phyloP scores from a whole-genome alignment of 2,113 vertebrate species.

The Nothocercus nigrocapillus region DNA sequence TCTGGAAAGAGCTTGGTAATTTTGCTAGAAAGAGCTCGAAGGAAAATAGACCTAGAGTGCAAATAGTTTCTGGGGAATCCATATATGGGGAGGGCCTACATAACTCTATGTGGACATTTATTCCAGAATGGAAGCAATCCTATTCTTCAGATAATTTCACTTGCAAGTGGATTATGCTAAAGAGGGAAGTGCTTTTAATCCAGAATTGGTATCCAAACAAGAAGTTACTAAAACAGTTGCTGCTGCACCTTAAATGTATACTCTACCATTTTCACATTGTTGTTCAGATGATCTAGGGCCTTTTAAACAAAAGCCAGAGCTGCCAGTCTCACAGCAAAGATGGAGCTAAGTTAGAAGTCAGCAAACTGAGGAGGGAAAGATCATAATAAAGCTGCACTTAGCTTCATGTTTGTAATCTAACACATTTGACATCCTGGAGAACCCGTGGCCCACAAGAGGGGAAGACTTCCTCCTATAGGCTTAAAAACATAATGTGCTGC shows the following conservation, averaged over 20 bases:
- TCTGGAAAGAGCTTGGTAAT: not conserved
- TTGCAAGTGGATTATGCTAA: not conserved
- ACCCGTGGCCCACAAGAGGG: not conserved
- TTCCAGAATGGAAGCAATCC: not conserved
- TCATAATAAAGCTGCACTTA: too few relatives aligned
- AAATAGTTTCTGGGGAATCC: not conserved
- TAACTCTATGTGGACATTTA: not conserved
- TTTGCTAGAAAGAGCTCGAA: not conserved
- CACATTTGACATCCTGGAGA: not conserved
- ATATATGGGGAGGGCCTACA: not conserved
- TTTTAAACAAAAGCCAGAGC: not conserved
- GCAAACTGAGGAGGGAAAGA: not conserved
- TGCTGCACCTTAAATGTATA: not conserved
- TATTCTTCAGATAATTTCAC: not conserved
- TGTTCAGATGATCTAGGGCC: not conserved
- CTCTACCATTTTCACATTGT: not conserved
- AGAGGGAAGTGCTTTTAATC: not conserved
- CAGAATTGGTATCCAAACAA: not conserved
- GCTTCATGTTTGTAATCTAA: too few relatives aligned
- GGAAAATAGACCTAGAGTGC: not conserved
- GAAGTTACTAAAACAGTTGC: not conserved
- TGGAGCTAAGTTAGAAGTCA: not conserved
- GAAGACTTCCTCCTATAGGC: not conserved
- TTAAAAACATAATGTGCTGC: not conserved
- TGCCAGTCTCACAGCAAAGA: not conserved